A percentile compares a stretch with the other conserved stretches of the same genome.
phyloP scores from a whole-genome alignment of 2,113 vertebrate species.

The Pelecanoides urinatrix region DNA sequence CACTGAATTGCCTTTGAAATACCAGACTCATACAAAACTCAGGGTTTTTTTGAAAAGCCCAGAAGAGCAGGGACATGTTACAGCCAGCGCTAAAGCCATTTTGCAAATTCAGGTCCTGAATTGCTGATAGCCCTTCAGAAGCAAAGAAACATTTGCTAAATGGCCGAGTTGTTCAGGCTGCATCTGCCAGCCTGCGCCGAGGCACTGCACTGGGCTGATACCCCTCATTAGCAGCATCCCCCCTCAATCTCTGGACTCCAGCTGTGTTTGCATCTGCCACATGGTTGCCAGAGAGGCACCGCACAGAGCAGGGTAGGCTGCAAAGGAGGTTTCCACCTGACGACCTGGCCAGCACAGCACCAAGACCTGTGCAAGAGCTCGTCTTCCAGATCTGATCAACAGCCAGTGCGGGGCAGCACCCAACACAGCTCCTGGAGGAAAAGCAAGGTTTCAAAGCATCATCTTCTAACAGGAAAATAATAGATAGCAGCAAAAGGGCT shows the following conservation, averaged over 20 bases:
- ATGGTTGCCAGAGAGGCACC: neutral
- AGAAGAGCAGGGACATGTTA: neutral
- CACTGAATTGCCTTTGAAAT: neutral
- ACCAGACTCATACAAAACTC: neutral
- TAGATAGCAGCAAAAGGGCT: neutral
- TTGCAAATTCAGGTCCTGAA: neutral
- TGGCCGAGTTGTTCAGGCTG: fast-evolving
- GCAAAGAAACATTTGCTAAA: neutral
- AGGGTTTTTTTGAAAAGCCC: neutral
- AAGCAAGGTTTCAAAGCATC: neutral
- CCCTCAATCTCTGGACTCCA: neutral
- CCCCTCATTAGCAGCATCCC: neutral
- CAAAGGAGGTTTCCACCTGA: neutral
- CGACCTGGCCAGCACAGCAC: neutral
- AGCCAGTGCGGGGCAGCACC: neutral
- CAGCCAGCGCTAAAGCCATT: neutral
- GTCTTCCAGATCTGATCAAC: neutral
- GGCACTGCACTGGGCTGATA: neutral
- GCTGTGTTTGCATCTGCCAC: neutral
- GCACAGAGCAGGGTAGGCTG: neutral
- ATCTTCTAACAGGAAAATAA: neutral
- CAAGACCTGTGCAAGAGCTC: neutral
- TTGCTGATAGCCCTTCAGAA: neutral
- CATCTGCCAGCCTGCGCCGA: fast-evolving
- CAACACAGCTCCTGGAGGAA: neutral